Conservation (phyloP, 2,797 vertebrate species). For the Acanthornis magna region DNA sequence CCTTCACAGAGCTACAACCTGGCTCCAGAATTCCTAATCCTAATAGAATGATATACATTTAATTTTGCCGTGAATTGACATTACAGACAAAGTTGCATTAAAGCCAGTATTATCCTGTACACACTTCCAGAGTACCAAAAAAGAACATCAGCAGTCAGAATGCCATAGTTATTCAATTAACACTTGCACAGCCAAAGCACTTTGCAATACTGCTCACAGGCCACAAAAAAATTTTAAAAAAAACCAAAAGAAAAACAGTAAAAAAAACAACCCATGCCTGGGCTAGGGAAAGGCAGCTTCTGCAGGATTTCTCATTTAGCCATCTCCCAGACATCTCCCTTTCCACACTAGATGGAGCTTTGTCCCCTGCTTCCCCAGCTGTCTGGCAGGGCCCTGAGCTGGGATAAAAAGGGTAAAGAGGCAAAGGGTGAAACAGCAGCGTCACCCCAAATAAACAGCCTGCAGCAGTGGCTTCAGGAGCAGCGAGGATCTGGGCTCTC, state of each 20-base stretch:
- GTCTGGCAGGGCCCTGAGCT: background rate
- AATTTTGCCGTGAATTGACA: background rate
- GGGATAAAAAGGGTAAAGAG: background rate
- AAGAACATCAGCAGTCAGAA: background rate
- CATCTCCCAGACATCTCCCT: background rate
- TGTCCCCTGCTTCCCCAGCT: background rate
- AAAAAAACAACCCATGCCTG: background rate
- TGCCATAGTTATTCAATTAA: background rate
- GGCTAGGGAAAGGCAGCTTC: background rate
- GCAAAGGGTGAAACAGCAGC: background rate
- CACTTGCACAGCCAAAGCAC: background rate
- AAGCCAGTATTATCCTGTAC: background rate
- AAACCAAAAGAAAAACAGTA: background rate
- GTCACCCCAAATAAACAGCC: background rate
- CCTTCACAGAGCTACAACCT: background rate
- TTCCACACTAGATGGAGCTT: conserved; percentile 73
- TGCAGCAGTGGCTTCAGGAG: background rate
- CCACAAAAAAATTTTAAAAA: background rate
- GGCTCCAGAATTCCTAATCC: background rate
- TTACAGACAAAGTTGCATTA: background rate
- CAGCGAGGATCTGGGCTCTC: accelerated
- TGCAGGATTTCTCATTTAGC: background rate
- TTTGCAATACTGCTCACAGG: background rate
- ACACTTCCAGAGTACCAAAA: background rate
- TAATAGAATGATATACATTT: background rate